phyloP scores from a whole-genome alignment of 2,888 invertebrate species.

The Exocentrus adspersus region DNA sequence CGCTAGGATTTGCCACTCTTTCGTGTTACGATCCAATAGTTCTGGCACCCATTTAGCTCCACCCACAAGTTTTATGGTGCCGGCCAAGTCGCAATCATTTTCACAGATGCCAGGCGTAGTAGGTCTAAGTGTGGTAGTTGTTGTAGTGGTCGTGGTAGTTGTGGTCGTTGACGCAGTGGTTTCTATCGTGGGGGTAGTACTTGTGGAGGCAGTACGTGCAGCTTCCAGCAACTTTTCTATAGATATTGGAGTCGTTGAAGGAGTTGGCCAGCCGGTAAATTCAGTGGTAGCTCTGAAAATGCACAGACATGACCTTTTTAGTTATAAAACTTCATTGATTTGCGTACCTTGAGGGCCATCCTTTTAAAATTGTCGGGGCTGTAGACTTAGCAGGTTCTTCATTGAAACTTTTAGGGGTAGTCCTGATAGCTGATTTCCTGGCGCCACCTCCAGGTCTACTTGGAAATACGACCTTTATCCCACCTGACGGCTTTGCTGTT shows the following conservation, averaged over 20 bases:
- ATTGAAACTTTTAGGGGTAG: constrained; percentile 42
- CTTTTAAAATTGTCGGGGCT: constrained; percentile 80
- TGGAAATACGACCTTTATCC: constrained; percentile 81
- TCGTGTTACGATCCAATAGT: constrained; percentile 84
- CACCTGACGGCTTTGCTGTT: constrained; percentile 63
- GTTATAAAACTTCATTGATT: neutral
- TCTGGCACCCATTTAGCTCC: constrained; percentile 88
- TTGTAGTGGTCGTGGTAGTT: constrained; percentile 75
- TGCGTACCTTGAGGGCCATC: constrained; percentile 81
- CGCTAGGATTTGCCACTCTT: constrained; percentile 86
- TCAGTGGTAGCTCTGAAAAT: constrained; percentile 82
- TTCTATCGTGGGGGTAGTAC: constrained; percentile 45
- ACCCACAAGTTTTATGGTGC: constrained; percentile 84
- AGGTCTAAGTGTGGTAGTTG: constrained; percentile 75
- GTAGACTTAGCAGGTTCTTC: constrained; percentile 61
- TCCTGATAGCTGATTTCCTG: constrained; percentile 65
- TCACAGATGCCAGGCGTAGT: constrained; percentile 83
- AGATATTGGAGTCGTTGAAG: constrained; percentile 86
- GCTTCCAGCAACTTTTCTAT: constrained; percentile 82
- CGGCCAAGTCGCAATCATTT: constrained; percentile 84
- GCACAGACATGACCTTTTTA: neutral
- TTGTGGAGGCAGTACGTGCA: constrained; percentile 70
- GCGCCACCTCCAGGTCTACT: constrained; percentile 74
- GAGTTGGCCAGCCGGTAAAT: constrained; percentile 91
- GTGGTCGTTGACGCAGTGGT: constrained; percentile 62